Base-by-base conservation (phyloP, 2,888 invertebrate genomes). In the Ashinkailepas kermadecensis region DNA sequence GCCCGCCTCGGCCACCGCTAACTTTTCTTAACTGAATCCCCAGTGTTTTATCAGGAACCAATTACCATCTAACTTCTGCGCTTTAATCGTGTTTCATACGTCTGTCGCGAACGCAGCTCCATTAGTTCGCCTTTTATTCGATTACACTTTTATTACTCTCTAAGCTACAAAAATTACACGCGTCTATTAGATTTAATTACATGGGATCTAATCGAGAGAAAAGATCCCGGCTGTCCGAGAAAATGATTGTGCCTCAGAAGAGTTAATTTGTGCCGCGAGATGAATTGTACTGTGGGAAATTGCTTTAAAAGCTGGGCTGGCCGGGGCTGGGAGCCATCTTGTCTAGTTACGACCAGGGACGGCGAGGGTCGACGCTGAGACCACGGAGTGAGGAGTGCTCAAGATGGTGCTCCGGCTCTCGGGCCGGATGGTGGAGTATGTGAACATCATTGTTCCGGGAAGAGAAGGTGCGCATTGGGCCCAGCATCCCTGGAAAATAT, bases 61-160 rank as follows among this genome's bases (percentile, higher is more conserved):
- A 74, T 74, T 74, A 74, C 74, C 74, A 74, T 74, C 74, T 74
- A 74, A 74, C 74, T 74, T 74, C 74, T 74, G 23, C 21, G 74
- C 56, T 74, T 74, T 74, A 74, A 74, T 74, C 74, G 74, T 21
- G 74, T 74, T 74, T 54, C 74, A 74, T 74, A 25, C 70, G 74
- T 74, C 74, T 54, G 21, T 7, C 54, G 74, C 21, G 74, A 23
- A 21, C 56, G 56, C 56, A 21, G 74, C 74, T 56, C 74, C 74
- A 74, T 74, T 74, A 74, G 74, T 74, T 74, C 18, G 74, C 56
- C 21, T 74, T 74, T 74, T 74, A 74, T 74, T 74, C 56, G 74
- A 74, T 74, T 74, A 74, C 74, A 74, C 74, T 74, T 74, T 74
- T 74, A 74, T 74, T 74, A 74, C 74, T 74, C 74, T 74, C 74